phyloP scores from a whole-genome alignment of 1,140 invertebrate genomes.

The Philopotamus ludificatus region DNA sequence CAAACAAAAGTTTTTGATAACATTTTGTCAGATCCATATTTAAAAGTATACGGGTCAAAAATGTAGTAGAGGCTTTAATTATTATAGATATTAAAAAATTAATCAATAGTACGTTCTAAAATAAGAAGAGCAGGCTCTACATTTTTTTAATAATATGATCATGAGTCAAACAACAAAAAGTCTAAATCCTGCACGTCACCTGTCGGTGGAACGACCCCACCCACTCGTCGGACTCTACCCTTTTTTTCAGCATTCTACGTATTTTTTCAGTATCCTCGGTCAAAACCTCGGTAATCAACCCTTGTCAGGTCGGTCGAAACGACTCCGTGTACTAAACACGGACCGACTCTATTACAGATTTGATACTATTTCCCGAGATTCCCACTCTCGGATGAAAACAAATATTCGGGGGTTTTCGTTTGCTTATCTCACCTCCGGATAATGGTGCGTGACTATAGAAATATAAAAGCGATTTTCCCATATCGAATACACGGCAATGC shows the following conservation, averaged over 20 bases:
- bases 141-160: no score
- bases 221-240: background rate
- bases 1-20: conserved; percentile 7
- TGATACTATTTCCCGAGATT: background rate
- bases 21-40: no score
- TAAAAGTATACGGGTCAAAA: no score
- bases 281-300: background rate
- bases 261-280: background rate
- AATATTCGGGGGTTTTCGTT: background rate
- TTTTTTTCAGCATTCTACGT: background rate
- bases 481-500: no score
- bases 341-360: background rate
- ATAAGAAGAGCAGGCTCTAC: no score
- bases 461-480: background rate
- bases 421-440: background rate
- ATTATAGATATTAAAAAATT: no score
- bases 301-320: background rate
- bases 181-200: background rate
- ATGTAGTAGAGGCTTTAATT: no score
- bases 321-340: background rate
- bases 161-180: no score
- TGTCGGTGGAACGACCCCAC: background rate
- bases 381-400: background rate
- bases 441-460: background rate
- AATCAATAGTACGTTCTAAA: no score